Percentiles rank a stretch among this genome's conserved stretches.
phyloP scores from a whole-genome alignment of 30 jellyfish, hydroid and myxozoan genomes.

The Pelagia noctiluca region DNA sequence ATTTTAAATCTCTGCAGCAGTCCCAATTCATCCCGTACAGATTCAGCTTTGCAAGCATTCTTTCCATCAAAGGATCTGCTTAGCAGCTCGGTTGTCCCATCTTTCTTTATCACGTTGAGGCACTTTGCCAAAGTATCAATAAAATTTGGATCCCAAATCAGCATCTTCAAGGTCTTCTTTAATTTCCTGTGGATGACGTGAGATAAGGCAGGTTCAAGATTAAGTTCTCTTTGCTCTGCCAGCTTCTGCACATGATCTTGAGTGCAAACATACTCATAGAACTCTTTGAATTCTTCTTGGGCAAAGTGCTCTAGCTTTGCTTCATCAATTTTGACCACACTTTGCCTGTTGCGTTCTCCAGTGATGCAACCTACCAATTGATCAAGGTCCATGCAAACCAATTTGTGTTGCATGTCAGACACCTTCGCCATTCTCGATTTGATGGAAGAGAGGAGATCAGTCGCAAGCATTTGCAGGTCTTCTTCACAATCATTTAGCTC shows the following conservation, averaged over 20 bases:
- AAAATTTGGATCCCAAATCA: slow-evolving; percentile 10
- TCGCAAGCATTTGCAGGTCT: slow-evolving; percentile 16
- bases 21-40: neutral
- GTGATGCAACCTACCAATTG: slow-evolving; percentile 7
- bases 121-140: neutral
- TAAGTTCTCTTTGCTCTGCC: slow-evolving; percentile 10
- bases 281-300: slow-evolving; percentile 29
- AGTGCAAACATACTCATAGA: slow-evolving; percentile 11
- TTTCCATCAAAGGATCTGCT: neutral
- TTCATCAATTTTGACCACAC: slow-evolving; percentile 25
- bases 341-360: slow-evolving; percentile 4
- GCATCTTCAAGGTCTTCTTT: slow-evolving; percentile 2
- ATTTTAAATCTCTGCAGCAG: neutral
- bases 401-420: slow-evolving; percentile 22
- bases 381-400: slow-evolving; percentile 36
- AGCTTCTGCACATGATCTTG: slow-evolving; percentile 32
- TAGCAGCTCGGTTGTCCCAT: slow-evolving; percentile 15
- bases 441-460: slow-evolving; percentile 18
- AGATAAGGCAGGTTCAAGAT: neutral
- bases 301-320: slow-evolving; percentile 18
- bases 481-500: slow-evolving; percentile 17
- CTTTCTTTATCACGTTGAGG: neutral
- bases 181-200: neutral
- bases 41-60: neutral
- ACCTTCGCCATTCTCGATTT: slow-evolving; percentile 14